phyloP scores from a whole-genome alignment of 2,113 vertebrate genomes.

The Lophochroa leadbeateri region DNA sequence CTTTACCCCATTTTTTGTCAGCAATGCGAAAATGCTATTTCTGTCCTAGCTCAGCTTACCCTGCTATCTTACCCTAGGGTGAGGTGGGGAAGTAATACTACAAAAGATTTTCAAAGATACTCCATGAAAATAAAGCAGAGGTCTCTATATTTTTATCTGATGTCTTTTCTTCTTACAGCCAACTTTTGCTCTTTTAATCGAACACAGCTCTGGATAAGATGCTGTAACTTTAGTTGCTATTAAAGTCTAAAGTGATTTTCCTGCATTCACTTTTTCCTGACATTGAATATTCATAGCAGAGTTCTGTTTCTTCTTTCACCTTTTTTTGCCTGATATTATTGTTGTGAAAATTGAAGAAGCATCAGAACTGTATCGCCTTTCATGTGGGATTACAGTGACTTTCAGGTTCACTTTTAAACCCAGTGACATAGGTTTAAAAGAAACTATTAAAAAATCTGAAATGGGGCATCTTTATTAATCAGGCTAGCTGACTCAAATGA shows the following conservation, averaged over 20 bases:
- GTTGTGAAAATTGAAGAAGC: not conserved
- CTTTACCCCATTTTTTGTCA: not conserved
- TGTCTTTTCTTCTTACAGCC: not conserved
- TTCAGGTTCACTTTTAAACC: not conserved
- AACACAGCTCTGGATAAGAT: not conserved
- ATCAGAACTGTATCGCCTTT: not conserved
- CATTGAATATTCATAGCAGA: not conserved
- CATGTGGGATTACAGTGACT: not conserved
- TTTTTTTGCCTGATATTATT: not conserved
- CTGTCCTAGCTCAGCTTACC: not conserved
- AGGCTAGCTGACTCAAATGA: not conserved
- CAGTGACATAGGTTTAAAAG: not conserved
- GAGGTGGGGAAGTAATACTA: not conserved
- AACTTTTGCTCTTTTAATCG: not conserved
- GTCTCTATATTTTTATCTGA: not conserved
- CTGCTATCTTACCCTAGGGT: not conserved
- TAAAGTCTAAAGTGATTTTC: not conserved
- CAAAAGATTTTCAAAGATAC: not conserved
- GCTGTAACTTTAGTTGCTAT: not conserved
- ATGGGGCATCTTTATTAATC: not conserved
- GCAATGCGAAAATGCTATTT: not conserved
- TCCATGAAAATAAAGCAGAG: not conserved
- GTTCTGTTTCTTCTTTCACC: not conserved
- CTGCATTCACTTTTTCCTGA: not conserved
- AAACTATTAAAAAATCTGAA: not conserved